A percentile compares a stretch with the other conserved stretches of the same genome.
phyloP scores from a whole-genome alignment of 2,113 vertebrate genomes.

The Numenius arquata region DNA sequence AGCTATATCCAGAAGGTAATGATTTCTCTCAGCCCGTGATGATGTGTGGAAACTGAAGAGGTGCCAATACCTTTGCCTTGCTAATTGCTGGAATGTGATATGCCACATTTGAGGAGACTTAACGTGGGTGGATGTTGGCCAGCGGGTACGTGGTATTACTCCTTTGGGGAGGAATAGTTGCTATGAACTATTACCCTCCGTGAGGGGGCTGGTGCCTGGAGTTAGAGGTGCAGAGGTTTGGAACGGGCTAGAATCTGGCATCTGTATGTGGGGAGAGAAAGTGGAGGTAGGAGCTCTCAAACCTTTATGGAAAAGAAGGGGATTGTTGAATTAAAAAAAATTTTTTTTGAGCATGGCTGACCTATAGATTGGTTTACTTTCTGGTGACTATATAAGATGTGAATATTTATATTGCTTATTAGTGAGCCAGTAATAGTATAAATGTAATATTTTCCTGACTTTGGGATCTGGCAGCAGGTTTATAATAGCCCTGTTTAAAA shows the following conservation, averaged over 20 bases:
- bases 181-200: rapidly evolving
- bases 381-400: neutral
- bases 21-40: neutral
- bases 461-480: neutral
- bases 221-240: neutral
- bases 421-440: neutral
- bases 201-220: neutral
- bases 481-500: neutral
- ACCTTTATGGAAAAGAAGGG: neutral
- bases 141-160: neutral
- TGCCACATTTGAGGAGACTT: neutral
- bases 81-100: neutral
- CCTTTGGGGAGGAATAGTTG: neutral
- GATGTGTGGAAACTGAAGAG: conserved; percentile 15
- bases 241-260: neutral
- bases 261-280: neutral
- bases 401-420: neutral
- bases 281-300: neutral
- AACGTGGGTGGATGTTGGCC: neutral
- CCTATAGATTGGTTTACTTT: neutral
- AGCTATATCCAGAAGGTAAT: neutral
- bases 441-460: neutral
- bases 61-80: neutral
- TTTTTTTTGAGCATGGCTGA: neutral
- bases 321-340: no score